These are phyloP conservation scores for Lichenostomus cassidix DNA, from an alignment of 2,113 vertebrate genomes.

Conservation along the genomic window DNA sequence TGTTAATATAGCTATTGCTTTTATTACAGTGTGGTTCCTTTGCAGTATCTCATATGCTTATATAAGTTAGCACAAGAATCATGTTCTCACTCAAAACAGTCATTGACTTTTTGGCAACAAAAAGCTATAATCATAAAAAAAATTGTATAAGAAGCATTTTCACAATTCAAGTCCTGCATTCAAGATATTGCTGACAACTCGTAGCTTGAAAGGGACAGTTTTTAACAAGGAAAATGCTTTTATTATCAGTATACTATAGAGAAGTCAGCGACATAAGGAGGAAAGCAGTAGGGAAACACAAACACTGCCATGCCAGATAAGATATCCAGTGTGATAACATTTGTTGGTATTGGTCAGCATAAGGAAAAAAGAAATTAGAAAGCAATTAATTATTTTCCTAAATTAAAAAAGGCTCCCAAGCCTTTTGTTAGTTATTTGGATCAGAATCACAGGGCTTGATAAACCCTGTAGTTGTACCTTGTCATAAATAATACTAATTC, in stretches of 20 bases:
- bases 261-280: neutral
- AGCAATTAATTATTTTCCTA: neutral
- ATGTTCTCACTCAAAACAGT: neutral
- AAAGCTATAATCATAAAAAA: conserved; percentile 16
- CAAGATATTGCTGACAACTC: neutral
- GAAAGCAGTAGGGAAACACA: neutral
- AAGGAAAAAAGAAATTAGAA: neutral
- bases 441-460: neutral
- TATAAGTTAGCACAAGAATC: neutral
- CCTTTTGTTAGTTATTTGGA: neutral
- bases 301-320: neutral
- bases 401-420: neutral
- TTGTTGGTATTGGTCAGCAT: neutral
- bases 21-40: conserved; percentile 10
- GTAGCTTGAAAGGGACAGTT: neutral
- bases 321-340: neutral
- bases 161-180: neutral
- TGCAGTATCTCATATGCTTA: neutral
- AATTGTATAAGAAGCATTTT: neutral
- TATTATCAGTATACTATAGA: neutral
- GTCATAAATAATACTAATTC: neutral
- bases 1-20: neutral
- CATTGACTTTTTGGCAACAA: neutral
- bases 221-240: neutral
- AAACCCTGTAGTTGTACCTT: neutral